phyloP scores from a whole-genome alignment of 2,113 vertebrate genomes.

The Malurus melanocephalus region DNA sequence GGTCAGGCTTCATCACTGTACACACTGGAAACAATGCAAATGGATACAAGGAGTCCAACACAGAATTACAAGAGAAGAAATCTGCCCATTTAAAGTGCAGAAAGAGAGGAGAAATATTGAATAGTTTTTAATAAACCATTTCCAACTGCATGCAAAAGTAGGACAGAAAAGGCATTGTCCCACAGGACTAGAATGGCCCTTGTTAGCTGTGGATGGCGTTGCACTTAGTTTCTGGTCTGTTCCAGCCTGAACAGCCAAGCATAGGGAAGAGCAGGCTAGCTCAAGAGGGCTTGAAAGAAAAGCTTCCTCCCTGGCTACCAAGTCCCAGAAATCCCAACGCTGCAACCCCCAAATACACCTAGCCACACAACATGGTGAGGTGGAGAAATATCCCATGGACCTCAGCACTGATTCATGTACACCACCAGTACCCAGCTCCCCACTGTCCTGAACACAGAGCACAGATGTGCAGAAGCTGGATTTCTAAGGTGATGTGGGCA shows the following conservation, averaged over 20 bases:
- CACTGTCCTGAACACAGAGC: background rate
- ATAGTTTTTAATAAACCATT: slow-evolving; percentile 55
- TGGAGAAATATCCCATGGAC: background rate
- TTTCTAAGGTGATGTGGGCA: background rate
- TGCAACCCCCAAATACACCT: background rate
- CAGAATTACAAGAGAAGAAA: slow-evolving; percentile 13
- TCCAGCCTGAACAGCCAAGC: background rate
- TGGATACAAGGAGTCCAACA: background rate
- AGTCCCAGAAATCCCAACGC: background rate
- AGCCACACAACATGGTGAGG: background rate
- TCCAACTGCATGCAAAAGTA: slow-evolving; percentile 9
- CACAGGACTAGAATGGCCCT: background rate
- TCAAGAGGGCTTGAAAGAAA: background rate
- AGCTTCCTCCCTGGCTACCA: background rate
- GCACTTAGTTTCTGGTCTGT: background rate
- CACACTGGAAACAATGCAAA: background rate
- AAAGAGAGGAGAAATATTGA: slow-evolving; percentile 34
- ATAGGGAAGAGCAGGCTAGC: background rate
- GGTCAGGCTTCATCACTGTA: background rate
- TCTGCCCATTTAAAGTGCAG: slow-evolving; percentile 4
- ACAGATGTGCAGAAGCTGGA: background rate
- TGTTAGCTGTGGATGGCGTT: background rate
- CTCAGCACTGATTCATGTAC: background rate
- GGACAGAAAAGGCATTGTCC: slow-evolving; percentile 16
- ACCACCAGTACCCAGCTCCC: background rate